Percentiles rank a stretch among this genome's conserved stretches.
Evolutionary conservation across 2,888 invertebrate genomes (phyloP).

Genomic region (Trichogramma evanescens): DNA sequence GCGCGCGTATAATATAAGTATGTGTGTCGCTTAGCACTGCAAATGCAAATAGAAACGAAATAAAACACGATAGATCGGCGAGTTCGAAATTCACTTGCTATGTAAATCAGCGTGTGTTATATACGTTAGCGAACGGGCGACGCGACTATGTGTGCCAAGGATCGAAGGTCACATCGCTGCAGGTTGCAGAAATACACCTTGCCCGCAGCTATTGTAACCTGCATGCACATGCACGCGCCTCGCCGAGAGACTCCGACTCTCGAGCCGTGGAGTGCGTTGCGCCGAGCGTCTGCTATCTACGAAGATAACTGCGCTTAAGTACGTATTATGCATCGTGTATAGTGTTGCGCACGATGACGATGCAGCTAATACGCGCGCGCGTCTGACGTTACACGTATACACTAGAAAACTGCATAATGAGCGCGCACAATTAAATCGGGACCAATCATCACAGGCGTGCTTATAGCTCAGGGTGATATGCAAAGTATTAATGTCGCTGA

Average conservation of each 20-base stretch:
- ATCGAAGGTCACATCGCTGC: slow-evolving; percentile 30
- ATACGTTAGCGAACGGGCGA: not conserved
- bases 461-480: slow-evolving; percentile 34
- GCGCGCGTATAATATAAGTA: slow-evolving; percentile 8
- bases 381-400: slow-evolving; percentile 31
- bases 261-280: not conserved
- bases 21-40: not conserved
- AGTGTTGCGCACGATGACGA: slow-evolving; percentile 15
- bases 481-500: slow-evolving; percentile 23
- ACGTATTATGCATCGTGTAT: not conserved
- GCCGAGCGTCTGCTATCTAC: not conserved
- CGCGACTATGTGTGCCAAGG: slow-evolving; percentile 24
- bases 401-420: slow-evolving; percentile 36
- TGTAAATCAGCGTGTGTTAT: too few species aligned
- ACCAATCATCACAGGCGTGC: slow-evolving; percentile 12
- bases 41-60: slow-evolving; percentile 4
- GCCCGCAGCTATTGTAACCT: too few species aligned
- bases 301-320: not conserved
- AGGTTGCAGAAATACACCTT: too few species aligned
- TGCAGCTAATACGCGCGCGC: not conserved
- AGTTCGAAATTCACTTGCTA: too few species aligned
- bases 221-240: not conserved
- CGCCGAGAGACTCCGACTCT: not conserved
- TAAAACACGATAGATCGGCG: not conserved
- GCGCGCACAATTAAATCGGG: slow-evolving; percentile 35